Percentiles rank a stretch among this genome's conserved stretches.
phyloP scores from a whole-genome alignment of 2,797 vertebrate species.

The Hydrophis major region DNA sequence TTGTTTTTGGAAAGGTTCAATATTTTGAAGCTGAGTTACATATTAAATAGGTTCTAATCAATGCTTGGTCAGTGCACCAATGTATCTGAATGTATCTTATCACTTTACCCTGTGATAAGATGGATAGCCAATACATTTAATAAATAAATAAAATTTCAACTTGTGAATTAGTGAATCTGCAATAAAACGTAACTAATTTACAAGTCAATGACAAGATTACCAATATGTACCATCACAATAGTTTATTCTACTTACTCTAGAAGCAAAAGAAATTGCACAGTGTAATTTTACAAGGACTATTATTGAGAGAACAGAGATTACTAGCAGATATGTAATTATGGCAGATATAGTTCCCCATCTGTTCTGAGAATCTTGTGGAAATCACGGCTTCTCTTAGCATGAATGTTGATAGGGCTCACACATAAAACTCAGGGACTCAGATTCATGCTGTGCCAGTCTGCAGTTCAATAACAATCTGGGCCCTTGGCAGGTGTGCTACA shows the following conservation, averaged over 20 bases:
- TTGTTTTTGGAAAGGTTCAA: background rate
- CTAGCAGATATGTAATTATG: background rate
- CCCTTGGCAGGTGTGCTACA: slow-evolving; percentile 22
- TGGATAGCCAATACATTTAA: background rate
- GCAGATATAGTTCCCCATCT: background rate
- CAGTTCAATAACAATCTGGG: background rate
- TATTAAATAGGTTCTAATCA: background rate
- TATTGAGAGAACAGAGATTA: background rate
- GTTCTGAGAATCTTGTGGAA: background rate
- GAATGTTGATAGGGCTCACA: background rate
- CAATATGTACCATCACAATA: background rate
- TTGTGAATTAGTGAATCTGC: background rate
- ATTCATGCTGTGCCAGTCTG: background rate
- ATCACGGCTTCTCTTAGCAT: background rate
- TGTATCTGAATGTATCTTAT: background rate
- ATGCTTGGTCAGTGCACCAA: background rate
- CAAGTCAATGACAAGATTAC: background rate
- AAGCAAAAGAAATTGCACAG: background rate
- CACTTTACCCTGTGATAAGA: background rate
- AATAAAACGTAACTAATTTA: background rate
- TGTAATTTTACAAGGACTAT: background rate
- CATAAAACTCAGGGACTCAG: background rate
- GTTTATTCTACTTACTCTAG: background rate
- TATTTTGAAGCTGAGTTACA: background rate
- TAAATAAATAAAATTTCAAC: background rate